Percentiles rank a stretch among this genome's conserved stretches.
These are phyloP conservation scores for Drosophila funebris DNA, from an alignment of 1,140 invertebrate genomes.

Conservation along the genomic window DNA sequence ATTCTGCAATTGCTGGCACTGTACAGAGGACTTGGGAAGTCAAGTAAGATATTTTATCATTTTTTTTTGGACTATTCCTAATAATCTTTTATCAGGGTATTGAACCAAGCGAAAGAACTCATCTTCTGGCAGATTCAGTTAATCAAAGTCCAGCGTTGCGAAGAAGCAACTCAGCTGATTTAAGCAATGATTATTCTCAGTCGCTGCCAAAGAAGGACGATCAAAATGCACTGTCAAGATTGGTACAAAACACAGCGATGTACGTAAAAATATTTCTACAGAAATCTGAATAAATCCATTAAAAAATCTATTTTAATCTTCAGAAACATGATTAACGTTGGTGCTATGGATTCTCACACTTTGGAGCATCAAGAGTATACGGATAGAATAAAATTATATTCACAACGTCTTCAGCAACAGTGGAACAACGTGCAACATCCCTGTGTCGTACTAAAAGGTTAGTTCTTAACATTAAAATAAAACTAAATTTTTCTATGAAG, in stretches of 20 bases:
- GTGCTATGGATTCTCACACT: constrained; percentile 90
- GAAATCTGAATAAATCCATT: neutral
- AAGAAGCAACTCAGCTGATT: constrained; percentile 87
- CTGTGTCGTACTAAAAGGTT: constrained; percentile 55
- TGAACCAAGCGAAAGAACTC: constrained; percentile 88
- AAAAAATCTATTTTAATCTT: constrained; percentile 15
- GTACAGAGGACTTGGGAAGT: constrained; percentile 84
- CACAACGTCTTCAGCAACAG: constrained; percentile 86
- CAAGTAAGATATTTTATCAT: constrained; percentile 83
- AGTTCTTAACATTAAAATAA: neutral
- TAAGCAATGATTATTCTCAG: constrained; percentile 86
- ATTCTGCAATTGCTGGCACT: constrained; percentile 80
- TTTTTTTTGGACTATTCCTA: neutral
- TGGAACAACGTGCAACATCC: constrained; percentile 82
- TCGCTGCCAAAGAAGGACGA: constrained; percentile 93
- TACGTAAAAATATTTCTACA: constrained; percentile 84
- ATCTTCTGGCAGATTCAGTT: constrained; percentile 88
- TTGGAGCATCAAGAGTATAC: constrained; percentile 91
- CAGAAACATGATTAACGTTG: constrained; percentile 93
- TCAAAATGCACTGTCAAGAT: constrained; percentile 93
- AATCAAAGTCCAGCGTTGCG: constrained; percentile 87
- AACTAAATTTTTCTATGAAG: too few relatives aligned
- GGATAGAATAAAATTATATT: constrained; percentile 90
- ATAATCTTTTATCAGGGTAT: constrained; percentile 49
- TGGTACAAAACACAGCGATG: constrained; percentile 94